A percentile compares a stretch with the other conserved stretches of the same genome.
These are phyloP conservation scores for Syrmaticus mikado DNA, from an alignment of 2,113 vertebrate species.

Conservation along the genomic window DNA sequence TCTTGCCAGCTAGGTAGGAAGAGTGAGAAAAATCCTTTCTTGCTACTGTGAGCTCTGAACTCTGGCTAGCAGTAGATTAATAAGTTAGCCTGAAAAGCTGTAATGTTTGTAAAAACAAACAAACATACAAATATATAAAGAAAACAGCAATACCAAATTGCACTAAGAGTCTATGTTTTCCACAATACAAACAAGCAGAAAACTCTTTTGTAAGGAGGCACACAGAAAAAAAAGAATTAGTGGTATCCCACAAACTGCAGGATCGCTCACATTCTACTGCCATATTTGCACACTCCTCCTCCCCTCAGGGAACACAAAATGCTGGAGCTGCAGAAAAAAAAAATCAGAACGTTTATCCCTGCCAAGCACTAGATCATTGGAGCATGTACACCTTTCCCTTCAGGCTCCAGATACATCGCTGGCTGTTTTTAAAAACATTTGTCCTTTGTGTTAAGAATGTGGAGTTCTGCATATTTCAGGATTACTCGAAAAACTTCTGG, in stretches of 20 bases:
- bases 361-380: neutral
- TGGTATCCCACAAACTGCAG: slow-evolving; percentile 45
- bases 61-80: neutral
- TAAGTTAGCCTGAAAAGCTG: neutral
- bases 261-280: neutral
- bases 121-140: too few species aligned
- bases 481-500: neutral
- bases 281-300: neutral
- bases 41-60: neutral
- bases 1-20: neutral
- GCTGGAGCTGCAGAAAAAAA: neutral
- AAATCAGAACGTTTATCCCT: neutral
- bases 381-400: neutral
- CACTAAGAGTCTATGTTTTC: neutral
- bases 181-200: slow-evolving; percentile 34
- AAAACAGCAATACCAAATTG: neutral
- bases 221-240: slow-evolving; percentile 5
- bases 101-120: neutral
- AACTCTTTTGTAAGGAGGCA: neutral
- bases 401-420: neutral
- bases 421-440: neutral
- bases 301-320: slow-evolving; percentile 3
- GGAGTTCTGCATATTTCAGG: neutral
- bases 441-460: neutral
- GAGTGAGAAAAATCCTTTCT: neutral